phyloP scores from a whole-genome alignment of 53 echinoderm and acorn worm species.

The Hippasteria phrygiana region DNA sequence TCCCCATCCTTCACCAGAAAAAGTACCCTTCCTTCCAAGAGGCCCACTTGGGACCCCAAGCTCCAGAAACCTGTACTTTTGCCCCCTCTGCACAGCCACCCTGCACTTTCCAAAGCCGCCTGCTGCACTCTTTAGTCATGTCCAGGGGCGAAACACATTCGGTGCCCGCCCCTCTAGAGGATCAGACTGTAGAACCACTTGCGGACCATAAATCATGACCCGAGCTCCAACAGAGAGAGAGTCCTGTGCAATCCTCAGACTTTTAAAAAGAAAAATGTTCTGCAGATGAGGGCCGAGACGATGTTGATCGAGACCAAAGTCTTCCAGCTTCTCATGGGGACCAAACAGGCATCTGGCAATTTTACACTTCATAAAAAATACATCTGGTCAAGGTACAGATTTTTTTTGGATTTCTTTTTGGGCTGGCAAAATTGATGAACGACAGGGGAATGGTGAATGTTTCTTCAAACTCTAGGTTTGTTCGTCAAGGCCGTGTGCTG shows the following conservation, averaged over 20 bases:
- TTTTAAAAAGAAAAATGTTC: background rate
- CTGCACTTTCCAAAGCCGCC: conserved; percentile 43
- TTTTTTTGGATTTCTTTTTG: background rate
- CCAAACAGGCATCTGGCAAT: conserved; percentile 38
- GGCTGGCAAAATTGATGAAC: conserved; percentile 47
- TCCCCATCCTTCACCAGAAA: no score
- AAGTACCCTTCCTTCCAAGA: background rate
- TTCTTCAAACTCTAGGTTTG: conserved; percentile 1
- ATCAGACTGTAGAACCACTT: conserved; percentile 31
- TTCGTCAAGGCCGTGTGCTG: conserved; percentile 21
- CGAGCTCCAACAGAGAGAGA: conserved; percentile 1
- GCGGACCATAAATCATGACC: conserved; percentile 52
- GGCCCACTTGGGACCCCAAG: background rate
- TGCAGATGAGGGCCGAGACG: background rate
- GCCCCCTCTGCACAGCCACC: background rate
- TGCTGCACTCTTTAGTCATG: conserved; percentile 31
- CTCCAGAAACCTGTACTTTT: conserved; percentile 14
- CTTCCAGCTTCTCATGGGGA: background rate
- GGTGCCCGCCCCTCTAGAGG: conserved; percentile 23
- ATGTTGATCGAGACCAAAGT: background rate
- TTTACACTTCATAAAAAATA: conserved; percentile 61
- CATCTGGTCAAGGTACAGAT: conserved; percentile 33
- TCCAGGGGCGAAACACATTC: conserved; percentile 18
- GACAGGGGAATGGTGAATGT: conserved; percentile 20
- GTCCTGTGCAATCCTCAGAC: background rate